Evolutionary conservation across 2,888 invertebrate species (phyloP), one percentile per base, ranked within the genome.

Genomic region (Trichopoda pennipes): DNA sequence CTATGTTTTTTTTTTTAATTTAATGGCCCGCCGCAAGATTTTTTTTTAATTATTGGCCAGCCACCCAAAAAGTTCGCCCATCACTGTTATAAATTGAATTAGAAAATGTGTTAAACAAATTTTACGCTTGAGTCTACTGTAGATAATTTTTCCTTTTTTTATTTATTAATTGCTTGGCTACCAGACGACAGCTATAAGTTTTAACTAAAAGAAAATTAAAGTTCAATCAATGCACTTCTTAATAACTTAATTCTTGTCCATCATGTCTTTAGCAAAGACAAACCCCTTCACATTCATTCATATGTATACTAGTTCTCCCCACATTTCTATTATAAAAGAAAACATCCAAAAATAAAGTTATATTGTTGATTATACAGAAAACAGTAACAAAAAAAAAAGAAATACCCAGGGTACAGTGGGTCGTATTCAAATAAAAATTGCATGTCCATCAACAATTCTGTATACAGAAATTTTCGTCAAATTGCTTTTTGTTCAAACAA

Each of bases 201-300:
- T n/a, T n/a, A n/a, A n/a, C n/a, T n/a, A n/a, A n/a, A n/a, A n/a
- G n/a, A n/a, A n/a, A n/a, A n/a, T n/a, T n/a, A 28, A 2, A 6
- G 35, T 35, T 35, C 1, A 10, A 10, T 35, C 8, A 35, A 35
- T 8, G 35, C 42, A 14, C n/a, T 42, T 16, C 1, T 14, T 4
- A 3, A 3, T 42, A 16, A 16, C 14, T 42, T 12, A 2, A 42
- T 16, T 42, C 42, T 14, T 3, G 2, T 42, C 16, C 4, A 42
- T 42, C 42, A 42, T 42, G 14, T n/a, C 8, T 32, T 64, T 74
- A 74, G 56, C 56, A 47, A 74, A 74, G 73, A 64, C 73, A 74
- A 74, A 55, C 63, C 55, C 63, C 44, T n/a, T n/a, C n/a, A n/a
- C n/a, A 49, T 61, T 60, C n/a, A 6, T 23, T 21, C 14, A 58